Evolutionary conservation across 2,113 vertebrate species (phyloP).

Genomic region (Dermatemys mawii): DNA sequence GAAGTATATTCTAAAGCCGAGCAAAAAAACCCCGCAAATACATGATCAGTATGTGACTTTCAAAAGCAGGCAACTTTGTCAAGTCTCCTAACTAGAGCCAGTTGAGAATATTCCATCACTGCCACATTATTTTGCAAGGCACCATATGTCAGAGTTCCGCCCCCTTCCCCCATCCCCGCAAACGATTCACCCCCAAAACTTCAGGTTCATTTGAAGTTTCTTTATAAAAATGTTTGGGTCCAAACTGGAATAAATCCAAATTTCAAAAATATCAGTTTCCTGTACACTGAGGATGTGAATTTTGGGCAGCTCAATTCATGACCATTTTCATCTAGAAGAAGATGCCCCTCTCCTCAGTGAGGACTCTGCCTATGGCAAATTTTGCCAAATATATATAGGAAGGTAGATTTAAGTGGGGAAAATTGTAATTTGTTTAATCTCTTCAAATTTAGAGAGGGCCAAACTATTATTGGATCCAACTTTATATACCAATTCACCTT

Average conservation of each 20-base stretch:
- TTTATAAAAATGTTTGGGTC: too few relatives aligned
- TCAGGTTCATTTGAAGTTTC: too few relatives aligned
- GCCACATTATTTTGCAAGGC: too few relatives aligned
- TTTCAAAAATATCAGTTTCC: background rate
- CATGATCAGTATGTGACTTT: background rate
- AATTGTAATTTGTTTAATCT: background rate
- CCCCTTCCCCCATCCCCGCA: too few relatives aligned
- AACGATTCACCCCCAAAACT: too few relatives aligned
- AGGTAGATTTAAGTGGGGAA: background rate
- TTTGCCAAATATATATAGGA: background rate
- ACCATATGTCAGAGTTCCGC: too few relatives aligned
- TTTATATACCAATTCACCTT: background rate
- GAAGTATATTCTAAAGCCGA: background rate
- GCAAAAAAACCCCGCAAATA: background rate
- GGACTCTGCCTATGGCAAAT: background rate
- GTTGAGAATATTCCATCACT: too few relatives aligned
- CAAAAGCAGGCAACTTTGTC: background rate
- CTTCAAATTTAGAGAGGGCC: background rate
- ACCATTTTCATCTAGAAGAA: background rate
- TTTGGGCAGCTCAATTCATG: background rate
- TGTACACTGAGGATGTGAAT: background rate
- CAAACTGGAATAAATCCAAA: background rate
- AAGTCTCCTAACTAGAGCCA: too few relatives aligned
- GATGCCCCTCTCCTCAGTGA: background rate
- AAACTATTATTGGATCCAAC: background rate